phyloP scores from a whole-genome alignment of 2,888 invertebrate genomes.

The Monopis laevigella region DNA sequence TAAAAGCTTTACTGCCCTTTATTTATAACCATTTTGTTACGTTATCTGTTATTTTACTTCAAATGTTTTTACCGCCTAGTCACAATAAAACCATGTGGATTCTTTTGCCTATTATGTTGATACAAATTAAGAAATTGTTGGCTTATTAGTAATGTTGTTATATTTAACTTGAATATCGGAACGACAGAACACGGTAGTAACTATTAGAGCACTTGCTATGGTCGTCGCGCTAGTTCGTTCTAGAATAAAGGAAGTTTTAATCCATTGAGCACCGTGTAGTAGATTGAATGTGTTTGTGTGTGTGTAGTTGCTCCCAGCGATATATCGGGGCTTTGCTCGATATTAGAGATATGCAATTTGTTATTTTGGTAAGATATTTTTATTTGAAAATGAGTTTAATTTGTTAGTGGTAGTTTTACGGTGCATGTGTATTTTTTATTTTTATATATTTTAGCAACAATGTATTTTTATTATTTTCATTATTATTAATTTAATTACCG shows the following conservation, averaged over 20 bases:
- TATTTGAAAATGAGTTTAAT: constrained; percentile 59
- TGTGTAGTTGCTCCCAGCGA: too few relatives aligned
- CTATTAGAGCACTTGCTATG: constrained; percentile 58
- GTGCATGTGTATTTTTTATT: constrained; percentile 62
- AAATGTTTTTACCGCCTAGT: constrained; percentile 58
- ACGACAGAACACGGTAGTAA: constrained; percentile 55
- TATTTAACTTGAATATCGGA: constrained; percentile 46
- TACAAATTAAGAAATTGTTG: constrained; percentile 25
- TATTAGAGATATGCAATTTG: constrained; percentile 61
- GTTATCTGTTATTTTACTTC: constrained; percentile 12
- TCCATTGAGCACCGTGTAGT: constrained; percentile 23
- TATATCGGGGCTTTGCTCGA: constrained; percentile 50
- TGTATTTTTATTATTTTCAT: constrained; percentile 49
- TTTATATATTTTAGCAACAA: constrained; percentile 54
- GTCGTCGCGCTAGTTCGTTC: constrained; percentile 57
- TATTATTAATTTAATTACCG: constrained; percentile 43
- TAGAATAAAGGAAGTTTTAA: constrained; percentile 25
- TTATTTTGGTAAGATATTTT: constrained; percentile 64
- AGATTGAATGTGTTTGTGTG: constrained; percentile 14
- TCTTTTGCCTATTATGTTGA: constrained; percentile 35
- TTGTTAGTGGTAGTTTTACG: constrained; percentile 59
- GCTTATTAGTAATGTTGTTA: constrained; percentile 59
- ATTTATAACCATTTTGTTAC: too few relatives aligned
- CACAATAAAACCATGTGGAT: constrained; percentile 60
- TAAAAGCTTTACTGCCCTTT: too few relatives aligned